Evolutionary conservation across 2,797 vertebrate genomes (phyloP), one percentile per base, ranked within the genome.

Genomic region (Lutjanus argentimaculatus): DNA sequence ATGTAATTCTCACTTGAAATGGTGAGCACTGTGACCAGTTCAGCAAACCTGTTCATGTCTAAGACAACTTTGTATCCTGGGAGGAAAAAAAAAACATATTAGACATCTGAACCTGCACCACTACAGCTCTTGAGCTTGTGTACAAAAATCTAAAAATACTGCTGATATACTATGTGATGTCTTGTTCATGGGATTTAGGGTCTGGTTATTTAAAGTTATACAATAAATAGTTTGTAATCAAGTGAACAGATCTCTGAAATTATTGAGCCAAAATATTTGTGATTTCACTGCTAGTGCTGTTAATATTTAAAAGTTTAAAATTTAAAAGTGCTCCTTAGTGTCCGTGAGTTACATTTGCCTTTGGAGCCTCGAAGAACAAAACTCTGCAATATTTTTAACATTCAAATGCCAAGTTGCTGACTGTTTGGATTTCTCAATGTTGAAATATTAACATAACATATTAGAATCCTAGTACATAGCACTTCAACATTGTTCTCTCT

Each of bases 401-500:
- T 85, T 83, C 40, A 88, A 89, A 93, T 72, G 63, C 79, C 62
- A 83, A 63, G 7, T 62, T 87, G 71, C 68, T 84, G 77, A 88
- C 46, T 68, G 55, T 65, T 69, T 79, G 68, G 53, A 89, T 91
- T 90, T 82, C 80, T 77, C 71, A 65, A 66, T 57, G 67, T 89
- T 84, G 88, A 89, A 91, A 91, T 65, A 84, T 81, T 58, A 62
- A 67, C 57, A 55, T 56, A 30, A 53, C 45, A 64, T 76, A 75
- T 82, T 82, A 82, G 69, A 72, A 84, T 80, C 71, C 72, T 80
- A 75, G 65, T 85, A 75, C 62, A 82, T 69, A 77, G 71, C 72
- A 74, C 70, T 76, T 66, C 76, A 82, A 79, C 88, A 90, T 67
- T 84, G 83, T 86, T 91, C 79, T 81, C 79, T 82, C 82, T 72